phyloP scores from a whole-genome alignment of 2,797 vertebrate species.

The Sebastes steindachneri region DNA sequence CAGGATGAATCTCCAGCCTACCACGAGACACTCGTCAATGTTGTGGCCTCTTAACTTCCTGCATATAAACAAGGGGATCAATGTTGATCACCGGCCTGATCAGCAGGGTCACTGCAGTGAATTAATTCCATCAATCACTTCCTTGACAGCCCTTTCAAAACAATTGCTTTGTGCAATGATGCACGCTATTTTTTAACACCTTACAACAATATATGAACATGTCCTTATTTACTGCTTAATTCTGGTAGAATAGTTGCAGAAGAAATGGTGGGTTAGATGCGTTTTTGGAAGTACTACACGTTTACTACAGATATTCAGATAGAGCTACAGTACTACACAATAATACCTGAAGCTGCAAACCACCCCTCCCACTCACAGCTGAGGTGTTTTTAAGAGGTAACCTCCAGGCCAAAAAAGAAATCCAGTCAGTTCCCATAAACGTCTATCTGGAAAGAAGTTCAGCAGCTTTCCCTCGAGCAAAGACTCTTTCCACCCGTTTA shows the following conservation, averaged over 20 bases:
- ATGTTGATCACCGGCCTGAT: constrained; percentile 1
- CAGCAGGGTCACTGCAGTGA: constrained; percentile 10
- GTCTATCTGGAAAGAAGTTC: not conserved
- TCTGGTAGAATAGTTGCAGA: not conserved
- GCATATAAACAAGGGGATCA: constrained; percentile 19
- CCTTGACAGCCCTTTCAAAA: not conserved
- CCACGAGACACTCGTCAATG: not conserved
- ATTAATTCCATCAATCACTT: constrained; percentile 14
- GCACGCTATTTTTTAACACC: not conserved
- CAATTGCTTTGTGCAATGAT: not conserved
- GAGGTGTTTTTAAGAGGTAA: not conserved
- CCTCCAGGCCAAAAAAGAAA: not conserved
- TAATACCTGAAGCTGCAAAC: not conserved
- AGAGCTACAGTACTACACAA: not conserved
- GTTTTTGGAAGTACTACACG: not conserved
- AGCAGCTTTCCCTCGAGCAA: not conserved
- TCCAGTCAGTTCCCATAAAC: not conserved
- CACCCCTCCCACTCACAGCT: not conserved
- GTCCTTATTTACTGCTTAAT: not conserved
- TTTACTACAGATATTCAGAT: not conserved
- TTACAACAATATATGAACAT: too few species aligned
- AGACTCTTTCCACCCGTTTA: not conserved
- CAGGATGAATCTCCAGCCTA: not conserved
- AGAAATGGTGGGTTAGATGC: not conserved
- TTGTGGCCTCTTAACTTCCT: not conserved